Conservation (phyloP, 2,888 invertebrate genomes). For the Theristus sp. region DNA sequence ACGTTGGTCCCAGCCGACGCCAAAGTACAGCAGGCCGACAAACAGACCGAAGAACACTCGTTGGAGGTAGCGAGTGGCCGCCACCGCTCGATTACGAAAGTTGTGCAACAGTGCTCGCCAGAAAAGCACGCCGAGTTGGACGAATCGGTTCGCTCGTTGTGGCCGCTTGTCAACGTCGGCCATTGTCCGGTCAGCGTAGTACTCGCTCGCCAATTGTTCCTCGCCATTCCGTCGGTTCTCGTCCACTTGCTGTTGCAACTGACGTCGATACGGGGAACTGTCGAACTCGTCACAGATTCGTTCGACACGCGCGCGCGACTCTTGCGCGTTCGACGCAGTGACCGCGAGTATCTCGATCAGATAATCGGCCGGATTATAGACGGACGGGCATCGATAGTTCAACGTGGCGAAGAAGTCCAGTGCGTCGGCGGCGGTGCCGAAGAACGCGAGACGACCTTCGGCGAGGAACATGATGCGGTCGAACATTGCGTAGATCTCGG, state of each 20-base stretch:
- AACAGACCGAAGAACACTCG: conserved; percentile 27
- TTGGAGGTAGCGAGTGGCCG: not conserved
- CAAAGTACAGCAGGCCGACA: conserved; percentile 64
- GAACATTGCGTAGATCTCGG: conserved; percentile 23
- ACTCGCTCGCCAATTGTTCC: not conserved
- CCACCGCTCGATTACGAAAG: conserved; percentile 63
- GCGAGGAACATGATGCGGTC: conserved; percentile 10
- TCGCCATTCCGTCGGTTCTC: not conserved
- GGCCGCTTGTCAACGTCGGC: conserved; percentile 13
- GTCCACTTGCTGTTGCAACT: not conserved
- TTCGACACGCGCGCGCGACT: conserved; percentile 33
- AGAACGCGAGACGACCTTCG: conserved; percentile 49
- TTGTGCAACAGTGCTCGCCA: conserved; percentile 80
- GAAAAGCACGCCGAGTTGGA: conserved; percentile 65
- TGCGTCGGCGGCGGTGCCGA: conserved; percentile 41
- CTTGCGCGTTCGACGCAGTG: conserved; percentile 46
- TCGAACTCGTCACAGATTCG: conserved; percentile 24
- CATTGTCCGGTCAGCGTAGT: not conserved
- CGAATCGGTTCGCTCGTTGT: conserved; percentile 64
- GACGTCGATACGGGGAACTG: not conserved
- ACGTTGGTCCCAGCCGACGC: conserved; percentile 57
- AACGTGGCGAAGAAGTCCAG: conserved; percentile 14
- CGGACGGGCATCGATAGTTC: conserved; percentile 26
- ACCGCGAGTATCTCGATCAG: conserved; percentile 73
- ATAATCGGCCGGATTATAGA: conserved; percentile 84